Conservation (phyloP, 2,113 vertebrate genomes). For the Oncorhynchus nerka region DNA sequence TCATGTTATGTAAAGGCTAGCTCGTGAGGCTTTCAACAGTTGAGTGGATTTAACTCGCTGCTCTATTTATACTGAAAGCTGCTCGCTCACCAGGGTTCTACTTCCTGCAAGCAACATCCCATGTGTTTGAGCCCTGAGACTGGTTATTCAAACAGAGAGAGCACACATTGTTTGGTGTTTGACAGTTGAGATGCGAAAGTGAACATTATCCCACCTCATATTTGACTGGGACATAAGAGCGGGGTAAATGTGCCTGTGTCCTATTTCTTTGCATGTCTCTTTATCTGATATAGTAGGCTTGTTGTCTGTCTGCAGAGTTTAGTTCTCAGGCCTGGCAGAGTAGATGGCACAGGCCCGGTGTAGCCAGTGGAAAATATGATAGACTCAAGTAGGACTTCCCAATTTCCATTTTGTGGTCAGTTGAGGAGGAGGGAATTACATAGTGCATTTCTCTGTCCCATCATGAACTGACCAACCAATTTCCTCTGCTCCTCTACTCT, state of each 20-base stretch:
- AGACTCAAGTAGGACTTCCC: conserved; percentile 10
- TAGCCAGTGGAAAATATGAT: conserved; percentile 45
- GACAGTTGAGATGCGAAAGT: not conserved
- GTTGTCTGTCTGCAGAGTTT: conserved; percentile 13
- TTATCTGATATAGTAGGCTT: not conserved
- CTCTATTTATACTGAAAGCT: no score
- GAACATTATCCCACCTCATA: not conserved
- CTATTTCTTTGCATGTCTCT: not conserved
- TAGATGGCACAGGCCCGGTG: conserved; percentile 29
- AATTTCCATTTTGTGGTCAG: conserved; percentile 19
- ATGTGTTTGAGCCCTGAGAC: no score
- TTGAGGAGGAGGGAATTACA: not conserved
- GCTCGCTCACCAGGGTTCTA: no score
- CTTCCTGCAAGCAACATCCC: no score
- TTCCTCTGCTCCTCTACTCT: not conserved
- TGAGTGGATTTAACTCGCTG: no score
- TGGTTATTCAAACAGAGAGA: not conserved
- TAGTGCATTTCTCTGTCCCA: not conserved
- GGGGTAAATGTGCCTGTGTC: not conserved
- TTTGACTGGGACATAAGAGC: not conserved
- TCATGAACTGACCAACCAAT: conserved; percentile 30
- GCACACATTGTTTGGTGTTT: not conserved
- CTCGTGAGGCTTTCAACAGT: no score
- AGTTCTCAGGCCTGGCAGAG: conserved; percentile 21
- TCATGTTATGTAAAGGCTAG: no score